These are phyloP conservation scores for Eupithecia dodoneata DNA, from an alignment of 2,888 invertebrate genomes.

Conservation along the genomic window DNA sequence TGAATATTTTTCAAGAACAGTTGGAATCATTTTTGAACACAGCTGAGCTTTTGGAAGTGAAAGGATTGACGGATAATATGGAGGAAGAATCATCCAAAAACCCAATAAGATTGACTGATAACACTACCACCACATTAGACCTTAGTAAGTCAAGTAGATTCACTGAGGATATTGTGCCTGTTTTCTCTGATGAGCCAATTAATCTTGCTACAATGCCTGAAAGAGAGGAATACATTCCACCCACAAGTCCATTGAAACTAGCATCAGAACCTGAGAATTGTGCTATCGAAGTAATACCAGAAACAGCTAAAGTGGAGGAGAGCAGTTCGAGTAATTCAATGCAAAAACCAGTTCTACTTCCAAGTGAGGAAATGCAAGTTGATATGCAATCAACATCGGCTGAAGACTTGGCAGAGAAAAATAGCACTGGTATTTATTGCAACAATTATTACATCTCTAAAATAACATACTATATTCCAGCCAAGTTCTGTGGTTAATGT, in stretches of 20 bases:
- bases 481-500: no score
- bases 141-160: conserved; percentile 72
- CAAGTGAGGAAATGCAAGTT: conserved; percentile 76
- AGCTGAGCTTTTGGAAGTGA: conserved; percentile 90
- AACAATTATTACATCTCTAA: not conserved
- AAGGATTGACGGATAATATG: conserved; percentile 87
- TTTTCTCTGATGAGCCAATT: conserved; percentile 73
- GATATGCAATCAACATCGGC: conserved; percentile 71
- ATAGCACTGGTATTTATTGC: conserved; percentile 43
- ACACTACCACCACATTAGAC: conserved; percentile 70
- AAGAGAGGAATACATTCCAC: conserved; percentile 73
- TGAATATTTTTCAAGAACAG: conserved; percentile 91
- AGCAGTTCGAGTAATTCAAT: conserved; percentile 56
- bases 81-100: conserved; percentile 75
- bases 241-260: conserved; percentile 50
- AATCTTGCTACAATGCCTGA: conserved; percentile 74
- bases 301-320: conserved; percentile 57
- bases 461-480: no score
- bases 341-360: conserved; percentile 49
- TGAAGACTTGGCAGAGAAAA: conserved; percentile 78
- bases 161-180: conserved; percentile 63
- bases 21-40: conserved; percentile 90
- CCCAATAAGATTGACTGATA: conserved; percentile 66
- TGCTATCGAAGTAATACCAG: conserved; percentile 57
- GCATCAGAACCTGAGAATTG: conserved; percentile 61